These are phyloP conservation scores for Pelecanus crispus DNA, from an alignment of 2,113 vertebrate species.

Conservation along the genomic window DNA sequence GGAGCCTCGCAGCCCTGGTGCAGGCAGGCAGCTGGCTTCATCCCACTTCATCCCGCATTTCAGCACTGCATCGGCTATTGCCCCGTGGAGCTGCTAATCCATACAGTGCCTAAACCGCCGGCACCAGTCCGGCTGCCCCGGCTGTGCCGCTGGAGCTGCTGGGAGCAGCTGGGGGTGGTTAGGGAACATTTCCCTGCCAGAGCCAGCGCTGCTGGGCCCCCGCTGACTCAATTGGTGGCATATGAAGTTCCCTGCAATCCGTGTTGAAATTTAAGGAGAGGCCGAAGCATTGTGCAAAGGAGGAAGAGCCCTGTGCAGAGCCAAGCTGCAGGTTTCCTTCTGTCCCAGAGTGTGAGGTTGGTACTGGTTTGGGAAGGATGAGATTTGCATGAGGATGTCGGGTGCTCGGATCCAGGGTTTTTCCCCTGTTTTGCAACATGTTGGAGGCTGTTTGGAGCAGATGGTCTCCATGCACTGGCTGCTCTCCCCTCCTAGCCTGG, in stretches of 20 bases:
- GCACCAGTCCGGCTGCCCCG: neutral
- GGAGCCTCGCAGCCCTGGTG: neutral
- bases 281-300: neutral
- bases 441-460: neutral
- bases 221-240: rapidly evolving
- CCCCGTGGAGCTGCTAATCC: neutral
- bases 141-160: neutral
- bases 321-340: neutral
- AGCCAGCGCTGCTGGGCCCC: neutral
- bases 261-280: neutral
- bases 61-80: neutral
- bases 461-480: neutral
- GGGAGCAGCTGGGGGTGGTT: neutral
- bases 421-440: neutral
- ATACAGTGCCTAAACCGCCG: neutral
- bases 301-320: neutral
- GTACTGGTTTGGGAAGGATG: neutral
- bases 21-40: neutral
- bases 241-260: neutral
- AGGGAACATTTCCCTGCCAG: neutral
- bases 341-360: neutral
- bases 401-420: neutral
- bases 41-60: neutral
- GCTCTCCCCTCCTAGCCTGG: neutral
- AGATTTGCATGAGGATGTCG: neutral